Percentiles rank a stretch among this genome's conserved stretches.
Evolutionary conservation across 2,888 invertebrate species (phyloP).

Genomic region (Helobdella robusta): DNA sequence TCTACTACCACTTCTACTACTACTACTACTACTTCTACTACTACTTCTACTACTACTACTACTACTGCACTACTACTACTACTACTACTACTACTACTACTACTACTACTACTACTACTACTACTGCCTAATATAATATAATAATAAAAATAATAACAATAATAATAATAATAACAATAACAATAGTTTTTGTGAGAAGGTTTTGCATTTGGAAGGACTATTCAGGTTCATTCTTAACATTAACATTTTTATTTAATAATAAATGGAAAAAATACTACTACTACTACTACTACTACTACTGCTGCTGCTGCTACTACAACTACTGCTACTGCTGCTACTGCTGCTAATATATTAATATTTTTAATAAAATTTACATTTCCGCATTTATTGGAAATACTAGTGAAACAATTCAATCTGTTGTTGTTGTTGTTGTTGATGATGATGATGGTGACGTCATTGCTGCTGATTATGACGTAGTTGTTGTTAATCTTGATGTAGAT

Average conservation of each 20-base stretch:
- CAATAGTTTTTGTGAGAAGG: no score
- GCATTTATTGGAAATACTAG: not conserved
- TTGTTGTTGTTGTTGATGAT: not conserved
- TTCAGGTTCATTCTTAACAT: no score
- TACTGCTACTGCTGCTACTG: conserved; percentile 18
- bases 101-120: conserved; percentile 3
- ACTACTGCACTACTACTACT: conserved; percentile 16
- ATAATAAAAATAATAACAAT: not conserved
- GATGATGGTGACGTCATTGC: not conserved
- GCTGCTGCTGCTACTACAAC: not conserved
- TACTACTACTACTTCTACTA: conserved; percentile 21
- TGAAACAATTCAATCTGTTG: not conserved
- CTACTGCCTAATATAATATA: not conserved
- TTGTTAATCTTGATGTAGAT: not conserved
- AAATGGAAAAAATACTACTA: no score
- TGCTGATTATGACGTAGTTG: not conserved
- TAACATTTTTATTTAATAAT: no score
- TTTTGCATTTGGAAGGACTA: no score
- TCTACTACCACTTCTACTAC: conserved; percentile 21
- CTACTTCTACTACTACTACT: conserved; percentile 18
- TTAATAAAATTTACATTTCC: not conserved
- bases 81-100: conserved; percentile 9
- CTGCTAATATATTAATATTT: not conserved
- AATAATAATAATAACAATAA: not conserved
- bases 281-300: conserved; percentile 3